Evolutionary conservation across 2,888 invertebrate genomes (phyloP), one percentile per base, ranked within the genome.

Genomic region (Trichogramma dendrolimi): DNA sequence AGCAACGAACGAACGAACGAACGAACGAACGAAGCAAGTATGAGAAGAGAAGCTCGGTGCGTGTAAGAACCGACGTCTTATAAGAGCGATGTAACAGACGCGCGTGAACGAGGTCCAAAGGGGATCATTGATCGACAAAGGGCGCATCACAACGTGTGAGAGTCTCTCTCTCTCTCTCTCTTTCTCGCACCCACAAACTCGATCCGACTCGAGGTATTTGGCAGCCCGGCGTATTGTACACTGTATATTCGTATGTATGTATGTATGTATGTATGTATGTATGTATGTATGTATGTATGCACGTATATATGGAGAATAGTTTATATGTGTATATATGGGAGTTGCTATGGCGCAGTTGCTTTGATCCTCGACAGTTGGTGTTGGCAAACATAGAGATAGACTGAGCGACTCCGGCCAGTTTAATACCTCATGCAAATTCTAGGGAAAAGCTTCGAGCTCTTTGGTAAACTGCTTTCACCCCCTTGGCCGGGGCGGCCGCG

Each of bases 351-450:
- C 68, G 69, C 69, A 68, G 71, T 71, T 74, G 77, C 78, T 79
- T 79, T 79, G 79, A 79, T 79, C 79, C 77, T 72, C 74, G 74
- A 73, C 74, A 74, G 73, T 74, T 72, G 71, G 69, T 77, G 76
- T 79, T 73, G 75, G 74, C 77, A 79, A 79, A 78, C 79, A 79
- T 3, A 75, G 72, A 75, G 74, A 77, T 75, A 69, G 69, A 68
- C 72, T 71, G 68, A 62, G 67, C 66, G 72, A 70, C 72, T 71
- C 74, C 72, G 71, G 11, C 27, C 73, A 76, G 76, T 79, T 78
- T 78, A 79, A 79, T 79, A 79, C 78, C 76, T 77, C 76, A 79
- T 79, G 79, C 78, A 78, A 79, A 79, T 79, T 78, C 74, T 67
- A 70, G 72, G 73, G 72, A 75, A 76, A 76, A 75, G 76, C 72